These are phyloP conservation scores for Dipus sagitta DNA, from an alignment of 2,797 vertebrate genomes.

Conservation along the genomic window DNA sequence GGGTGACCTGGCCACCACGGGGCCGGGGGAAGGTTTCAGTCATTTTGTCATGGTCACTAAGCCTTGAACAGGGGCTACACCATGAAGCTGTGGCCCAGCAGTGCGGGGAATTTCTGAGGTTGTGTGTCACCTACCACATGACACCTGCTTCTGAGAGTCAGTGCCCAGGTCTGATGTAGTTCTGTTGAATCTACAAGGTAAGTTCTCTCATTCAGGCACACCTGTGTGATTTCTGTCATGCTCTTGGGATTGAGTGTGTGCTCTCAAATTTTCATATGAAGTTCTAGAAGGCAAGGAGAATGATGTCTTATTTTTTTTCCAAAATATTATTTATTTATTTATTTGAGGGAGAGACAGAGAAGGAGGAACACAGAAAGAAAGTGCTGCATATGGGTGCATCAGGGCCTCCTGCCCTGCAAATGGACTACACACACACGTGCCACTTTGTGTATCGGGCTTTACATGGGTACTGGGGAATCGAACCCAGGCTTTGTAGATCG, in stretches of 20 bases:
- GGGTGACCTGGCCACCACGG: not conserved
- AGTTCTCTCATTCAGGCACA: not conserved
- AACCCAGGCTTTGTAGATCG: too few species aligned
- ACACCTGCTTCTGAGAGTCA: not conserved
- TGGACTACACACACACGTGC: too few species aligned
- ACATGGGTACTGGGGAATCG: too few species aligned
- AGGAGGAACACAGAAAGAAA: too few species aligned
- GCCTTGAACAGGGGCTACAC: not conserved
- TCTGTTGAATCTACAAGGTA: not conserved
- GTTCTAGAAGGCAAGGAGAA: not conserved
- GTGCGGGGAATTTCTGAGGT: not conserved
- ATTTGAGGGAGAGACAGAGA: too few species aligned
- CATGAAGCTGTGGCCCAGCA: not conserved
- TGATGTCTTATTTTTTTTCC: too few species aligned
- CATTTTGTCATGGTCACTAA: not conserved
- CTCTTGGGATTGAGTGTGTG: not conserved
- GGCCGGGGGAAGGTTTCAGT: not conserved
- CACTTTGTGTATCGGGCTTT: too few species aligned
- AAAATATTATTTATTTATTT: too few species aligned
- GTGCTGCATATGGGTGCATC: too few species aligned
- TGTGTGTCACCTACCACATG: not conserved
- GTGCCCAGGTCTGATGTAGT: accelerated
- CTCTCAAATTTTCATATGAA: too few species aligned
- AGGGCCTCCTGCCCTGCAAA: too few species aligned
- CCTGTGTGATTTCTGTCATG: not conserved